A percentile compares a stretch with the other conserved stretches of the same genome.
phyloP scores from a whole-genome alignment of 2,888 invertebrate species.

The Synergus gifuensis region DNA sequence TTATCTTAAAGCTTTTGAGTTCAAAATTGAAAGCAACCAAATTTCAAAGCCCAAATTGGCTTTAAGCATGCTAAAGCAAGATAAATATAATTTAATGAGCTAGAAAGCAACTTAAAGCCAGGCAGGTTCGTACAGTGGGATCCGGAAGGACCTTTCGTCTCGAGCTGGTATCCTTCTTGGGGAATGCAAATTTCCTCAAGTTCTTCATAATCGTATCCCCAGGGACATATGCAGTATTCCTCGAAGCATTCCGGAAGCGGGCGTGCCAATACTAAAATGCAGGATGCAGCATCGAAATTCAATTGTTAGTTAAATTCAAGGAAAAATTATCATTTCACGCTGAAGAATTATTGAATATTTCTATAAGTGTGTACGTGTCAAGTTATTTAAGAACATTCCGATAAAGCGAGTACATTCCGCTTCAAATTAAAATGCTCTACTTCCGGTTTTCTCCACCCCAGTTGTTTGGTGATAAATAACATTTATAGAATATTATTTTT shows the following conservation, averaged over 20 bases:
- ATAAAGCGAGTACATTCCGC: background rate
- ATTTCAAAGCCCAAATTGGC: background rate
- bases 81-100: constrained; percentile 43
- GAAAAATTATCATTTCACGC: background rate
- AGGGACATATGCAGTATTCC: constrained; percentile 78
- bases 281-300: constrained; percentile 54
- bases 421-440: constrained; percentile 12
- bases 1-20: background rate
- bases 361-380: constrained; percentile 6
- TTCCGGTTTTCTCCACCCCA: constrained; percentile 9
- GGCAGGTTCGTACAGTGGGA: constrained; percentile 72
- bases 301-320: background rate
- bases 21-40: background rate
- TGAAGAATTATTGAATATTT: background rate
- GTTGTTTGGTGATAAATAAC: constrained; percentile 8
- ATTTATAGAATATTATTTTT: constrained; percentile 10
- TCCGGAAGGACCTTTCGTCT: constrained; percentile 78
- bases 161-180: constrained; percentile 69
- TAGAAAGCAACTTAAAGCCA: constrained; percentile 57
- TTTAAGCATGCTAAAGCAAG: constrained; percentile 35
- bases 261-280: constrained; percentile 73
- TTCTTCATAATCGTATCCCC: constrained; percentile 74
- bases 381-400: background rate
- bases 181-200: constrained; percentile 74
- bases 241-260: constrained; percentile 77